These are phyloP conservation scores for Paracanthobrama guichenoti DNA, from an alignment of 2,113 vertebrate species.

Conservation along the genomic window DNA sequence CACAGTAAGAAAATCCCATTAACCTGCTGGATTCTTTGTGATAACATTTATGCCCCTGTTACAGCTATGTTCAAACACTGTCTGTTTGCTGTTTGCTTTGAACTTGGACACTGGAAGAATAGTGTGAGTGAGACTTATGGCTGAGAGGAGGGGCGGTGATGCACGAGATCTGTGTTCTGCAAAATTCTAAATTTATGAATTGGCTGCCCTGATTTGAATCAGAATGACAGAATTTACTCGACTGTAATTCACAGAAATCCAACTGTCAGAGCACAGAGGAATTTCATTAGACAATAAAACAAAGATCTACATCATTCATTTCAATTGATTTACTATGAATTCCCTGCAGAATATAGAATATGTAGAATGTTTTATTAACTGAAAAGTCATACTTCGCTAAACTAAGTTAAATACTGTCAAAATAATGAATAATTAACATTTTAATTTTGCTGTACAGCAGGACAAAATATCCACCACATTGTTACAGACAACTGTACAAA, in stretches of 20 bases:
- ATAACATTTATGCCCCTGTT: conserved; percentile 21
- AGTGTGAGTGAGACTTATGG: neutral
- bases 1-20: conserved; percentile 15
- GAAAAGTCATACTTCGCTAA: too few species aligned
- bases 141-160: neutral
- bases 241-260: neutral
- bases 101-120: neutral
- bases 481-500: too few species aligned
- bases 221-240: neutral
- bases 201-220: neutral
- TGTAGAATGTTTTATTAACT: neutral
- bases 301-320: neutral
- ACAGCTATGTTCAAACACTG: conserved; percentile 21
- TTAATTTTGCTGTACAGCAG: too few species aligned
- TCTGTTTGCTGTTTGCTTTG: conserved; percentile 8
- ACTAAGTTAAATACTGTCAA: too few species aligned
- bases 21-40: conserved; percentile 26
- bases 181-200: neutral
- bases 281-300: neutral
- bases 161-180: neutral
- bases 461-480: too few species aligned
- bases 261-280: neutral
- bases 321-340: neutral
- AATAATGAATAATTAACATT: too few species aligned
- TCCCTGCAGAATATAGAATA: neutral